Evolutionary conservation across 2,113 vertebrate genomes (phyloP), one percentile per base, ranked within the genome.

Genomic region (Syrmaticus mikado): DNA sequence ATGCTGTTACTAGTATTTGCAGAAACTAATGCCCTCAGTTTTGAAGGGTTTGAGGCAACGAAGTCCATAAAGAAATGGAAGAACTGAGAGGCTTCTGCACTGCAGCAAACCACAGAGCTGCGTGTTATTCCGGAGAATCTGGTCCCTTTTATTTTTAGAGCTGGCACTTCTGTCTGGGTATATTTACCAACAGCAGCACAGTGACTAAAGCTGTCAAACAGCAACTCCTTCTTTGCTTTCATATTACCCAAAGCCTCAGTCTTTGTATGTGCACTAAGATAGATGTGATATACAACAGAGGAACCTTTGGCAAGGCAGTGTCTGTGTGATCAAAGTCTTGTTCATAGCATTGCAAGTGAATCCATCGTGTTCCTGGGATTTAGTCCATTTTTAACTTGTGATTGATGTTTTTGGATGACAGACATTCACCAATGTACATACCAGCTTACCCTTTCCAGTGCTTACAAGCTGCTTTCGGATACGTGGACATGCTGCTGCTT

Each of bases 161-260:
- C 66, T 94, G 86, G 27, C 27, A 2, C 22, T 86, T 87, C 20
- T 70, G 48, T 16, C 77, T 81, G 15, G 46, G 14, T 66, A 0
- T 77, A 1, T 83, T 89, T 95, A 68, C 52, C 68, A 71, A 20
- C 32, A 85, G 52, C 75, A 60, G 60, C 41, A 8, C n/a, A 28
- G 34, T 64, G 52, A 96, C 32, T 34, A 4, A 14, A 72, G 43
- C 67, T 70, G 64, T 76, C 75, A 67, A 46, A 46, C 92, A 91
- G 64, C 87, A 82, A 3, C n/a, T 75, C 64, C n/a, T 11, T 24
- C 77, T 41, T 81, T 83, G 15, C 52, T 91, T 91, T 60, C 52
- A 74, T 78, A 5, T 32, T 57, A n/a, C 10, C 7, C 52, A 65
- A 60, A 83, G 57, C 41, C 52, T 73, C 28, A 83, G 77, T 85